Evolutionary conservation across 92 coral and sea anemone species (phyloP), one percentile per base, ranked within the genome.

Genomic region (Ricordea florida): DNA sequence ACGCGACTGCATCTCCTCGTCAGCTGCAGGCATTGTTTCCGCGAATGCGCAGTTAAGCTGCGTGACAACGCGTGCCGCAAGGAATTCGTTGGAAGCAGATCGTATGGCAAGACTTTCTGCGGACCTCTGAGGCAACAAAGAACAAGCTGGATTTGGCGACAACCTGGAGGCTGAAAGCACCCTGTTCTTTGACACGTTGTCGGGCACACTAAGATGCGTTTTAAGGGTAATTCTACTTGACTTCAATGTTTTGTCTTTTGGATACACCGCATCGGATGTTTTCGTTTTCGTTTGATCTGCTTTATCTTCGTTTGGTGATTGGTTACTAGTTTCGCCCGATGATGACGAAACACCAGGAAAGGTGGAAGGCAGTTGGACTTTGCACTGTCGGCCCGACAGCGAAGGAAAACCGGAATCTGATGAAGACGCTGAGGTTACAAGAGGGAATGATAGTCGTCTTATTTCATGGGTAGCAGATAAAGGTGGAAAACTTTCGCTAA

Each of bases 61-160:
- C 24, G 84, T 78, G 47, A 78, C 84, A 24, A 78, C 84, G 26
- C 84, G 40, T 1, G 84, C 77, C 1, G 84, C 84, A 13, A 78
- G 78, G 77, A 51, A 78, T 36, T 78, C 84, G 22, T 32, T 30
- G 10, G 84, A 78, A 1, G 84, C 84, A 10, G 57, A 57, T 0
- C 14, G 18, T 6, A 78, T 78, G 2, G 84, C 78, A 13, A 78
- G 77, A 8, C 16, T 21, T 42, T 52, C 78, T 5, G 77, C 17
- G 41, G 77, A 70, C 4, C 47, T 32, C 66, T 38, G 22, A 4
- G 65, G 66, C n/a, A 63, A 69, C 6, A n/a, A 50, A 23, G 77
- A 70, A 27, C 16, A 20, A 27, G 40, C 41, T 69, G 52, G 25
- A 26, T 2, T 37, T 7, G 77, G 77, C 5, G 77, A 69, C 14